These are phyloP conservation scores for Pinctada fucata DNA, from an alignment of 2,888 invertebrate genomes.

Conservation along the genomic window DNA sequence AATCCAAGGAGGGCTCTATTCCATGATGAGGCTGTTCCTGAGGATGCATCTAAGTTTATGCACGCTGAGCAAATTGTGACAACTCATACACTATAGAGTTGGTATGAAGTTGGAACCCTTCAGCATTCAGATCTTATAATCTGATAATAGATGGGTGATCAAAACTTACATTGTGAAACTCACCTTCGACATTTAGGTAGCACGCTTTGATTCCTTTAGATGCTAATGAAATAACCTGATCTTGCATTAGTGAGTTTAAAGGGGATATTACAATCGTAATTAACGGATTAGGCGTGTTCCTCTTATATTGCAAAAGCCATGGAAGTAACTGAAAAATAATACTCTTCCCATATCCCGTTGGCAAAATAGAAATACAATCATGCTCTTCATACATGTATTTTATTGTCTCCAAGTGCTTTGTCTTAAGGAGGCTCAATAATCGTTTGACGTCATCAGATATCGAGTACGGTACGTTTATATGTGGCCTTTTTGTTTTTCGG, in stretches of 20 bases:
- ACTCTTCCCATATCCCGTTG: conserved; percentile 23
- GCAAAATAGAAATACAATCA: conserved; percentile 18
- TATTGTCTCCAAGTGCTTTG: conserved; percentile 15
- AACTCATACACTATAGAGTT: too few species aligned
- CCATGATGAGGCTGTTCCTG: background rate
- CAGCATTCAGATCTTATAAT: too few species aligned
- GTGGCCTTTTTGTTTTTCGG: too few species aligned
- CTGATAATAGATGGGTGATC: too few species aligned
- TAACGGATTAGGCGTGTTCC: background rate
- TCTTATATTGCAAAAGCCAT: conserved; percentile 16
- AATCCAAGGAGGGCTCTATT: conserved; percentile 12
- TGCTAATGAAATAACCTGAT: conserved; percentile 16
- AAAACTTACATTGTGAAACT: background rate
- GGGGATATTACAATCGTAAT: conserved; percentile 3
- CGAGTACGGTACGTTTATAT: too few species aligned
- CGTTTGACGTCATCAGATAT: too few species aligned
- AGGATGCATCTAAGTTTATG: background rate
- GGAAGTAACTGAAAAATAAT: conserved; percentile 20
- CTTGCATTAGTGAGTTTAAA: conserved; percentile 21
- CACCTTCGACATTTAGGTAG: conserved; percentile 24
- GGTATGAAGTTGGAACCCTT: too few species aligned
- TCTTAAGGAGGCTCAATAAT: background rate
- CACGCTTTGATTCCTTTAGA: conserved; percentile 23
- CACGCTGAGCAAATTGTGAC: too few species aligned
- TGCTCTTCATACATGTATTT: background rate